Conservation (phyloP, 2,797 vertebrate species). For the Echeneis naucrates region DNA sequence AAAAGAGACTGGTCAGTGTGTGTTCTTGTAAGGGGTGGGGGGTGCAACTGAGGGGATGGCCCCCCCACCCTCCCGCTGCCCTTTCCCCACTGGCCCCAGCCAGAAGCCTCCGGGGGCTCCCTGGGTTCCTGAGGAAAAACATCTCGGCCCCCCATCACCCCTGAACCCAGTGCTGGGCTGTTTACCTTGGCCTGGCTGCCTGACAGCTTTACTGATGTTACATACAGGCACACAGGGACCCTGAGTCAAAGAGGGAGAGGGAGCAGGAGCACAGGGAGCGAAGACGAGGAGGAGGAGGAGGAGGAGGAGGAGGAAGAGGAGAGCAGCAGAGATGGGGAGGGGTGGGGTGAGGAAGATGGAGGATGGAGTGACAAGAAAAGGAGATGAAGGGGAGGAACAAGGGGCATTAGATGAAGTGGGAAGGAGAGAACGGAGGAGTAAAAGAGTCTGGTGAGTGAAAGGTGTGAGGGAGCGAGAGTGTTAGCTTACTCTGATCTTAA, state of each 20-base stretch:
- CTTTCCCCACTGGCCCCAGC: conserved; percentile 88
- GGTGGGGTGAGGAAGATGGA: conserved; percentile 51
- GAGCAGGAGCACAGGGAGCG: conserved; percentile 61
- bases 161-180: conserved; percentile 96
- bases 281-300: conserved; percentile 42
- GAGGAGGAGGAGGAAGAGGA: conserved; percentile 64
- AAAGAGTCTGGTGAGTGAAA: conserved; percentile 55
- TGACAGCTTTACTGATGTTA: conserved; percentile 99
- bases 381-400: conserved; percentile 40
- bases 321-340: conserved; percentile 47
- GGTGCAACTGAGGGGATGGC: conserved; percentile 84
- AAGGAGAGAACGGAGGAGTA: conserved; percentile 44
- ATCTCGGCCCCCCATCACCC: conserved; percentile 96
- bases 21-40: conserved; percentile 69
- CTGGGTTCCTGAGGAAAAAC: conserved; percentile 97
- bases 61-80: conserved; percentile 78
- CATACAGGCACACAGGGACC: conserved; percentile 96
- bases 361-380: conserved; percentile 43
- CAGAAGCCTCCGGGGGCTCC: conserved; percentile 86
- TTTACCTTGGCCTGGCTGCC: conserved; percentile 97
- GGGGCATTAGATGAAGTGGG: conserved; percentile 63
- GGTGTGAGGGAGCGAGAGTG: conserved; percentile 64
- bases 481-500: conserved; percentile 90
- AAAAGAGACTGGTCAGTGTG: conserved; percentile 63
- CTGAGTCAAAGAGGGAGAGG: conserved; percentile 78